phyloP scores from a whole-genome alignment of 2,113 vertebrate genomes.

The Ophiodon elongatus region DNA sequence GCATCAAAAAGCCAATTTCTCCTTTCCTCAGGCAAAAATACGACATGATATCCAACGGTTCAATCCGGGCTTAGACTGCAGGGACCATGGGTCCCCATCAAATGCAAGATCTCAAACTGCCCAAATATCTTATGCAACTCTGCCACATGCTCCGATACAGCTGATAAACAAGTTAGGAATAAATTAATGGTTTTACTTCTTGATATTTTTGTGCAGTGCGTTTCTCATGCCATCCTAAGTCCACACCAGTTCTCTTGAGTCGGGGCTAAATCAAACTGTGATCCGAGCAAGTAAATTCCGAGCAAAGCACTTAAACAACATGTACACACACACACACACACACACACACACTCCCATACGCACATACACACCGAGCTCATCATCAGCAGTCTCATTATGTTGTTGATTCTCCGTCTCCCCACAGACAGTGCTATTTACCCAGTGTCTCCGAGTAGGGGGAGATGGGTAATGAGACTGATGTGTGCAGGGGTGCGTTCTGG shows the following conservation, averaged over 20 bases:
- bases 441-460: slow-evolving; percentile 66
- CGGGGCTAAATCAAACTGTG: slow-evolving; percentile 41
- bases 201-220: not conserved
- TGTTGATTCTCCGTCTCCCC: slow-evolving; percentile 77
- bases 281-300: slow-evolving; percentile 43
- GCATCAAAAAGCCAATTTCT: not conserved
- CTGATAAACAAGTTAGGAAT: slow-evolving; percentile 59
- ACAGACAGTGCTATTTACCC: slow-evolving; percentile 75
- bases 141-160: slow-evolving; percentile 47
- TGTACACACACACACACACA: slow-evolving; percentile 15
- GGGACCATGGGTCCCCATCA: slow-evolving; percentile 35
- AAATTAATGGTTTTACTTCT: slow-evolving; percentile 38
- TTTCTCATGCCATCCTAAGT: slow-evolving; percentile 22
- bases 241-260: slow-evolving; percentile 25
- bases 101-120: slow-evolving; percentile 6
- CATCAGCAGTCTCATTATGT: slow-evolving; percentile 71
- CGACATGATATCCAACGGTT: slow-evolving; percentile 13
- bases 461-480: slow-evolving; percentile 76
- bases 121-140: slow-evolving; percentile 38
- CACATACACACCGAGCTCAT: slow-evolving; percentile 54
- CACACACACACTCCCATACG: not conserved
- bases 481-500: slow-evolving; percentile 74
- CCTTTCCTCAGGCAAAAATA: slow-evolving; percentile 32
- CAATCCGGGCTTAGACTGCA: slow-evolving; percentile 39
- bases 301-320: slow-evolving; percentile 46